Base-by-base conservation (phyloP, 2,797 vertebrate species). In the Potorous gilbertii region DNA sequence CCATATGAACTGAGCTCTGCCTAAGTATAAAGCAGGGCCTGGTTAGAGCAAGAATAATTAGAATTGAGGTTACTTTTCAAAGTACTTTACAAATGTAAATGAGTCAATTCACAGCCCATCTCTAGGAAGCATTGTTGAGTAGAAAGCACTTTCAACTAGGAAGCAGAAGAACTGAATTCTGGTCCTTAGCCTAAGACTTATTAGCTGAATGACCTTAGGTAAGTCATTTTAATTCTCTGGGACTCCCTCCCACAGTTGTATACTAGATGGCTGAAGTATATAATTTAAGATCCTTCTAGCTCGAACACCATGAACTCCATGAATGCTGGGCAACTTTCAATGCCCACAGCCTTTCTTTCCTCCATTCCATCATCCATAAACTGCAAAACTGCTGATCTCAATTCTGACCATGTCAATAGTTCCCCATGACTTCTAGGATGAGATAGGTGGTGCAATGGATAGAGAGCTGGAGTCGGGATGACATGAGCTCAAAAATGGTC, bases 71-170 rank as follows among this genome's bases (percentile, higher is more conserved):
- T 54, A 96, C 57, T 8, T 93, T 54, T 94, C 54, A 59, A 66
- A 50, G 34, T 55, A 59, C 91, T 74, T 93, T 95, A 50, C 91
- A 91, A 92, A 96, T 13, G 31, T 12, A 54, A 5, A 59, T 29
- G 55, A 93, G 10, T 54, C 54, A 93, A 91, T 31, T 50, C 54
- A 55, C 91, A 90, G 3, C 28, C 59, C 57, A 91, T 57, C n/a
- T 29, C 54, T 34, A 90, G 54, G 93, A 93, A 55, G 92, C 46
- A 66, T 62, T 56, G 29, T 54, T 18, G 11, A 90, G 50, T 31
- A 2, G 29, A 90, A 52, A 90, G 10, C 3, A 34, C 46, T 31
- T 6, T 29, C 50, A 18, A 52, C 27, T 54, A 54, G 89, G 52
- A 54, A 54, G 4, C 50, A 54, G 27, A 31, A 90, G 27, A 90